A percentile compares a stretch with the other conserved stretches of the same genome.
These are phyloP conservation scores for Caenorhabditis sulstoni DNA, from an alignment of 2,888 invertebrate species.

Conservation along the genomic window DNA sequence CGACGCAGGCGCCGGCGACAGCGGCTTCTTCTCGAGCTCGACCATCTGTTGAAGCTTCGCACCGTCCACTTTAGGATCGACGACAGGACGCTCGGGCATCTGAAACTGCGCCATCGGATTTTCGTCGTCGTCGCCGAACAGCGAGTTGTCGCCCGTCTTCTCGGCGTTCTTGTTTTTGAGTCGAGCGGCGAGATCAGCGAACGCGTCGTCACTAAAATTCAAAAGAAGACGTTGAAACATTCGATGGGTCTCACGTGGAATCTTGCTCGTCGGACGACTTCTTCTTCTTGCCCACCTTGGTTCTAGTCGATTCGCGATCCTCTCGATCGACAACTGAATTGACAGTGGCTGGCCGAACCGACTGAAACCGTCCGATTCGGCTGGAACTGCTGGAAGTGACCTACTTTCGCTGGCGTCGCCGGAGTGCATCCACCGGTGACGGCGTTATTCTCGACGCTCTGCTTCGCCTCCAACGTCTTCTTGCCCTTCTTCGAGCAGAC, in stretches of 20 bases:
- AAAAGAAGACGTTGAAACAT: background rate
- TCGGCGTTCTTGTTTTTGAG: slow-evolving; percentile 31
- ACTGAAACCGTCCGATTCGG: no score
- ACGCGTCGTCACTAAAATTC: slow-evolving; percentile 42
- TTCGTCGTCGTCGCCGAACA: slow-evolving; percentile 37
- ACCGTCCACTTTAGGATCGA: slow-evolving; percentile 17
- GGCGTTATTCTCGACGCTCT: background rate
- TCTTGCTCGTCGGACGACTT: slow-evolving; percentile 17
- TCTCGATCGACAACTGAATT: slow-evolving; percentile 4
- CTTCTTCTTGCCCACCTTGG: slow-evolving; percentile 6
- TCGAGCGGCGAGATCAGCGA: slow-evolving; percentile 29
- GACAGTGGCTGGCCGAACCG: no score
- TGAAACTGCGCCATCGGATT: slow-evolving; percentile 38
- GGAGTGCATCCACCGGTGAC: no score
- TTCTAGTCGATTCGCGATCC: slow-evolving; percentile 31
- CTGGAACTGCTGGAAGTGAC: no score
- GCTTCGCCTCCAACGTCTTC: background rate
- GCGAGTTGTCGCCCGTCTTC: slow-evolving; percentile 33
- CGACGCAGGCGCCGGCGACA: background rate
- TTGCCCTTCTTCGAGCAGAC: slow-evolving; percentile 40
- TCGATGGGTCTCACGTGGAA: slow-evolving; percentile 26
- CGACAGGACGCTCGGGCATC: slow-evolving; percentile 43
- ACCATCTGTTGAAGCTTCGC: slow-evolving; percentile 37
- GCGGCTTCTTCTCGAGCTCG: slow-evolving; percentile 29
- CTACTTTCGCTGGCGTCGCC: no score